These are phyloP conservation scores for Acheta domesticus DNA, from an alignment of 2,888 invertebrate genomes.

Conservation along the genomic window DNA sequence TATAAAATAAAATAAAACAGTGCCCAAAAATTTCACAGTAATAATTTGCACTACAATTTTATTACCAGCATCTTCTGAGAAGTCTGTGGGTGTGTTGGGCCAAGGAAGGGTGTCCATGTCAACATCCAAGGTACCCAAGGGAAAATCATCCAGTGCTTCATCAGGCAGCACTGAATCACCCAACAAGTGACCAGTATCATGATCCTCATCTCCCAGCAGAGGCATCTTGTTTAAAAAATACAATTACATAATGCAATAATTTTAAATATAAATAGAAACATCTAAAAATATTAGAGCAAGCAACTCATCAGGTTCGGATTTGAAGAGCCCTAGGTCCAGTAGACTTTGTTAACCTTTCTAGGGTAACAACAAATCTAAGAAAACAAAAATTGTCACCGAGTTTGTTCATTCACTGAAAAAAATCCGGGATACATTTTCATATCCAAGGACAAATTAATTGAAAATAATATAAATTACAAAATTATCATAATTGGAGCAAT, in stretches of 20 bases:
- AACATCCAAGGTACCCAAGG: slow-evolving; percentile 37
- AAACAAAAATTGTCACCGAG: too few relatives aligned
- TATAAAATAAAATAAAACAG: not conserved
- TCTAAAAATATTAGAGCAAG: not conserved
- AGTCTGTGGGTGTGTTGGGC: slow-evolving; percentile 33
- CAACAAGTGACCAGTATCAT: slow-evolving; percentile 24
- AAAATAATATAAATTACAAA: too few relatives aligned
- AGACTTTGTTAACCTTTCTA: too few relatives aligned
- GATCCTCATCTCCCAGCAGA: slow-evolving; percentile 38
- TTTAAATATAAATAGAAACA: not conserved
- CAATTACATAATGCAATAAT: not conserved
- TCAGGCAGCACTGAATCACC: slow-evolving; percentile 32
- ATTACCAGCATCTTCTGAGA: slow-evolving; percentile 32
- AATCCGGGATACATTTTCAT: too few relatives aligned
- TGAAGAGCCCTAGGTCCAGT: too few relatives aligned
- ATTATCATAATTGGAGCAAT: too few relatives aligned
- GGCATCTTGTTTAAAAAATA: slow-evolving; percentile 37
- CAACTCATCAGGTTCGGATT: not conserved
- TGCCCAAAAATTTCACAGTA: too few relatives aligned
- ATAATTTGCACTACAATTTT: too few relatives aligned
- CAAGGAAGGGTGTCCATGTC: slow-evolving; percentile 35
- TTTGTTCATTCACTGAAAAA: too few relatives aligned
- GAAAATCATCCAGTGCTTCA: slow-evolving; percentile 32
- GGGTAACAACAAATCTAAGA: too few relatives aligned
- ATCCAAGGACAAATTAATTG: too few relatives aligned